Evolutionary conservation across 1,140 invertebrate genomes (phyloP).

Genomic region (Pectinophora gossypiella): DNA sequence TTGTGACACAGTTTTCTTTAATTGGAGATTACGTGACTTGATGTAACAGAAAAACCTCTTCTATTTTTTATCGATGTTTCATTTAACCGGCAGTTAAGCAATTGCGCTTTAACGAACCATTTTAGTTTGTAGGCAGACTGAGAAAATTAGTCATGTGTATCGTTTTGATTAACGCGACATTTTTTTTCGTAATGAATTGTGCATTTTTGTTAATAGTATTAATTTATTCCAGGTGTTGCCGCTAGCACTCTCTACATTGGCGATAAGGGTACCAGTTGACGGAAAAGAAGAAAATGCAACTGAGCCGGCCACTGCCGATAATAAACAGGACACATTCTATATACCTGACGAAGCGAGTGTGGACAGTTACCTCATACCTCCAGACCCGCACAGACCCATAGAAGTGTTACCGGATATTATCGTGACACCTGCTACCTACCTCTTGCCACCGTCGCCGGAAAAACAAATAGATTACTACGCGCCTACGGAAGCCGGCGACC

Average conservation of each 20-base stretch:
- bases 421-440: conserved; percentile 45
- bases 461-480: conserved; percentile 34
- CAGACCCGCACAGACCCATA: conserved; percentile 34
- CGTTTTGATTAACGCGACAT: not conserved
- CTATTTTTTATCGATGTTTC: conserved; percentile 13
- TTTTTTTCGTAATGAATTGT: not conserved
- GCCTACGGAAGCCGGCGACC: conserved; percentile 36
- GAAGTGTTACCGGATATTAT: conserved; percentile 29
- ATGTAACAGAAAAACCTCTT: conserved; percentile 38
- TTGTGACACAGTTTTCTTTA: conserved; percentile 50
- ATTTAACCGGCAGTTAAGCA: not conserved
- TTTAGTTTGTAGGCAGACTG: not conserved
- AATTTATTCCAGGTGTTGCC: conserved; percentile 40
- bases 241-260: conserved; percentile 18
- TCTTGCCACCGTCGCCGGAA: conserved; percentile 46
- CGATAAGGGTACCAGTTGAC: conserved; percentile 51
- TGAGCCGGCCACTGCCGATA: conserved; percentile 14
- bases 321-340: conserved; percentile 34
- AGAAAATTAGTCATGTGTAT: not conserved
- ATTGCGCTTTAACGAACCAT: not conserved
- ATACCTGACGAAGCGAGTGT: conserved; percentile 29
- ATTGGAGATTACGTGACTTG: conserved; percentile 47
- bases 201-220: conserved; percentile 1
- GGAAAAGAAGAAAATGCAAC: conserved; percentile 26
- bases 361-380: conserved; percentile 49